Conservation (phyloP, 2,888 invertebrate genomes). For the Smittia aterrima region DNA sequence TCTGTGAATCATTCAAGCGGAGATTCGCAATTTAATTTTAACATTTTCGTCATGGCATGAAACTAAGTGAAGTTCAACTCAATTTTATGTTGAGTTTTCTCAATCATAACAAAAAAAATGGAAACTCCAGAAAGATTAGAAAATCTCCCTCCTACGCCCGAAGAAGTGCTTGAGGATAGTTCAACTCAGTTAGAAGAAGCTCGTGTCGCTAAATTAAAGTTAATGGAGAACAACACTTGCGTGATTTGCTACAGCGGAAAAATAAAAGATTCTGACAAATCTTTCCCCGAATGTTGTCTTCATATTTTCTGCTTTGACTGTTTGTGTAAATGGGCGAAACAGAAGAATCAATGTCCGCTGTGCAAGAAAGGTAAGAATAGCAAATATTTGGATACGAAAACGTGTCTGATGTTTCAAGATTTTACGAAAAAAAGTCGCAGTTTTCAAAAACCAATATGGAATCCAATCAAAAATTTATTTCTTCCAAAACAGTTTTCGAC, state of each 20-base stretch:
- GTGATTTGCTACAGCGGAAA: conserved; percentile 35
- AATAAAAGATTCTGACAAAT: too few relatives aligned
- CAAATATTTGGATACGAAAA: neutral
- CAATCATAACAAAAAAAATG: too few relatives aligned
- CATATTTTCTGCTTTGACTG: conserved; percentile 95
- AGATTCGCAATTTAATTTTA: too few relatives aligned
- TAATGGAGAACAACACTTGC: conserved; percentile 10
- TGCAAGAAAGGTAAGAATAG: conserved; percentile 27
- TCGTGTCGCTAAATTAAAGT: neutral
- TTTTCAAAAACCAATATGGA: conserved; percentile 7
- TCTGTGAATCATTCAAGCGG: too few relatives aligned
- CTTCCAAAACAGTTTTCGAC: neutral
- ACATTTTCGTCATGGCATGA: too few relatives aligned
- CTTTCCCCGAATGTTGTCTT: conserved; percentile 42
- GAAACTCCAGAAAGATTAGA: conserved; percentile 28
- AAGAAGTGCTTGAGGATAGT: neutral
- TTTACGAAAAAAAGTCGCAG: too few relatives aligned
- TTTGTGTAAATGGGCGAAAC: conserved; percentile 86
- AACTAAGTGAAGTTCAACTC: too few relatives aligned
- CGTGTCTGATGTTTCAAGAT: neutral
- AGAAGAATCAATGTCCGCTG: conserved; percentile 31
- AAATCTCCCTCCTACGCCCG: conserved; percentile 22
- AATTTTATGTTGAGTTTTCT: too few relatives aligned
- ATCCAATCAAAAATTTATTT: neutral
- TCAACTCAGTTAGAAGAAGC: conserved; percentile 10